Evolutionary conservation across 2,888 invertebrate genomes (phyloP).

Genomic region (Pterostichus niger): DNA sequence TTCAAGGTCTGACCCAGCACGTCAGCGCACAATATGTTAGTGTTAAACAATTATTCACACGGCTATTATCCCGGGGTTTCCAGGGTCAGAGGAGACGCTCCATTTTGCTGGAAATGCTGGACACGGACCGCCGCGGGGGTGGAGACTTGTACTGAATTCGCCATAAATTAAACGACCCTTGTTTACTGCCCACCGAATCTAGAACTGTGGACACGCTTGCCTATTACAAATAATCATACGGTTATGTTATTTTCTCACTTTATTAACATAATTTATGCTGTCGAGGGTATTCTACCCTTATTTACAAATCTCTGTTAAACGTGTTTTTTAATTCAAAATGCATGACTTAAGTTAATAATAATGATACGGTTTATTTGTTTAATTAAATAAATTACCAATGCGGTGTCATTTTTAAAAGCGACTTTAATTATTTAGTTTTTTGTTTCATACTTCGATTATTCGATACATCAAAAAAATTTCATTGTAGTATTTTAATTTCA

Average conservation of each 20-base stretch:
- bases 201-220: conserved; percentile 18
- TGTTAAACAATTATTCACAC: conserved; percentile 65
- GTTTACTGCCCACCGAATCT: conserved; percentile 30
- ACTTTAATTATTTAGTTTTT: too few relatives aligned
- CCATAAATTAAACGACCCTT: conserved; percentile 54
- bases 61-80: conserved; percentile 53
- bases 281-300: not conserved
- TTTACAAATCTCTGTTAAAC: not conserved
- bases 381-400: too few relatives aligned
- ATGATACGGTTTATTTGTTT: too few relatives aligned
- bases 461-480: too few relatives aligned
- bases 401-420: too few relatives aligned
- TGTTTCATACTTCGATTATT: too few relatives aligned
- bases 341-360: not conserved
- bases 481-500: too few relatives aligned
- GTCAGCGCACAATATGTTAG: conserved; percentile 55
- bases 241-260: conserved; percentile 31
- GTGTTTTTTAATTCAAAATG: not conserved
- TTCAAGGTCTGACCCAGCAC: not conserved
- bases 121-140: not conserved
- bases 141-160: conserved; percentile 21
- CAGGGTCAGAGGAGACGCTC: conserved; percentile 56
- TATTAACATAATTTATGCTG: conserved; percentile 25
- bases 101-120: conserved; percentile 35
- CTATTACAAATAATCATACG: conserved; percentile 36